Evolutionary conservation across 2,113 vertebrate genomes (phyloP).

Genomic region (Phrynosoma blainvillii): DNA sequence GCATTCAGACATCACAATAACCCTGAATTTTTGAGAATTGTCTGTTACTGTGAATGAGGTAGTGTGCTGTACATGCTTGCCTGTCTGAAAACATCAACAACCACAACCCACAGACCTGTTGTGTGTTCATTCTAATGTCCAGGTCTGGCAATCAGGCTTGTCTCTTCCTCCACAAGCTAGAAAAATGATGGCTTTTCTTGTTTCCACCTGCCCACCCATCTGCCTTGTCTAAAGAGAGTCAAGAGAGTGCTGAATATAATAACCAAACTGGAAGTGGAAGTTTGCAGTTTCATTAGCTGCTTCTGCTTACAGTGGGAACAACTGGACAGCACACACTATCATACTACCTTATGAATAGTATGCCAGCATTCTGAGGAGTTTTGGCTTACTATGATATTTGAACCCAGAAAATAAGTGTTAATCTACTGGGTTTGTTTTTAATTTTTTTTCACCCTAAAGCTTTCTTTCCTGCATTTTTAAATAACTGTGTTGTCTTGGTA

Average conservation of each 20-base stretch:
- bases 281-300: neutral
- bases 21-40: neutral
- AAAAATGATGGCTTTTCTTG: neutral
- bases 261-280: neutral
- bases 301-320: neutral
- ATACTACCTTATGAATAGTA: neutral
- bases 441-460: neutral
- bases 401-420: neutral
- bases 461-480: neutral
- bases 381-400: no score
- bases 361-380: neutral
- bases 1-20: neutral
- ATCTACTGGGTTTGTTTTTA: neutral
- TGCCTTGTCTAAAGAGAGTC: neutral
- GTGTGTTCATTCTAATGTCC: neutral
- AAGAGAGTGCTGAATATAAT: neutral
- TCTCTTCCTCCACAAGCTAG: neutral
- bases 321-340: neutral
- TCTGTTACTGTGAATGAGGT: neutral
- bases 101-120: neutral
- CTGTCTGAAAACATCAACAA: neutral
- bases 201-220: neutral
- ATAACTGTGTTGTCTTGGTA: neutral
- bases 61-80: neutral
- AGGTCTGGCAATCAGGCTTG: neutral